Evolutionary conservation across 2,888 invertebrate species (phyloP).

Genomic region (Mayetiola destructor): DNA sequence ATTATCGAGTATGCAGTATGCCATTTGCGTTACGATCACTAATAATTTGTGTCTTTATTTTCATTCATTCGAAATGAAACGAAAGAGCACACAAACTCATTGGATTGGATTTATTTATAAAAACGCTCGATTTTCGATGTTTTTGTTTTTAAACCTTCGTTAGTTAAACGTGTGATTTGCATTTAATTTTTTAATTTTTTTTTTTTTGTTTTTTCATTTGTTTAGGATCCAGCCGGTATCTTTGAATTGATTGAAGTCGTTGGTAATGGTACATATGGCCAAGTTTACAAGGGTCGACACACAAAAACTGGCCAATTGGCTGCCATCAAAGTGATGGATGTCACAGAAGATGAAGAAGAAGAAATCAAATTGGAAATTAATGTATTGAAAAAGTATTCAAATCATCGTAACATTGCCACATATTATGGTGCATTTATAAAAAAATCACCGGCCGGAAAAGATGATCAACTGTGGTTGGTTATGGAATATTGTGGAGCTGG

Average conservation of each 20-base stretch:
- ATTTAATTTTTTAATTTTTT: constrained; percentile 4
- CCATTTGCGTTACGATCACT: no score
- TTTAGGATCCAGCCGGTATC: constrained; percentile 98
- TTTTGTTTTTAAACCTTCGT: no score
- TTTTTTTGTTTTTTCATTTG: constrained; percentile 27
- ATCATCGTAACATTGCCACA: constrained; percentile 98
- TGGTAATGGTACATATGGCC: constrained; percentile 99
- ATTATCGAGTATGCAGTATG: no score
- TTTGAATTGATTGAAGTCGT: constrained; percentile 99
- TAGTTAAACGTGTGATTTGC: not conserved
- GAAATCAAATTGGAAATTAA: constrained; percentile 99
- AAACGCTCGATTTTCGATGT: no score
- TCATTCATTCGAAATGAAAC: no score
- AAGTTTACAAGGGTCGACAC: constrained; percentile 99
- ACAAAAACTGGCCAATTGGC: constrained; percentile 99
- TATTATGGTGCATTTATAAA: constrained; percentile 99
- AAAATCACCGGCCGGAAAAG: constrained; percentile 96
- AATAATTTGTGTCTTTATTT: no score
- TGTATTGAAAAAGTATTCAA: constrained; percentile 96
- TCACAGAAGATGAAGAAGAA: constrained; percentile 99
- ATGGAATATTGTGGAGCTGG: constrained; percentile 99
- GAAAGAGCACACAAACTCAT: no score
- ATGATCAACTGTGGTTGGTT: constrained; percentile 98
- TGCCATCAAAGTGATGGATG: constrained; percentile 99
- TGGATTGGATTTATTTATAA: no score